Evolutionary conservation across 53 echinoderm and acorn worm species (phyloP).

Genomic region (Paracentrotus lividus): DNA sequence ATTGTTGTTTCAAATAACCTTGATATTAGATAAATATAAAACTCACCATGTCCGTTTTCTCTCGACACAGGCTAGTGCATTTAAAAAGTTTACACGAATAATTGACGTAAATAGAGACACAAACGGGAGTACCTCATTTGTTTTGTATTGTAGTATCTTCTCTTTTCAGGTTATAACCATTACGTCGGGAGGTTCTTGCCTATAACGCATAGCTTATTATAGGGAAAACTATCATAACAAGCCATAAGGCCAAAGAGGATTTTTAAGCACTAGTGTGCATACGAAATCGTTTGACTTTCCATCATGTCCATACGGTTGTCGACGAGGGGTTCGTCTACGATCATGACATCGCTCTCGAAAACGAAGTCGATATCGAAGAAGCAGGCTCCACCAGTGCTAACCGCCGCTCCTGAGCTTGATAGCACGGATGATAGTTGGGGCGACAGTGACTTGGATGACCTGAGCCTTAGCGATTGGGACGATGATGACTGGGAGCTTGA

Average conservation of each 20-base stretch:
- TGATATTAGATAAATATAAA: not conserved
- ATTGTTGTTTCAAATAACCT: not conserved
- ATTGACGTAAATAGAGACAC: no score
- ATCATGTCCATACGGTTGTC: not conserved
- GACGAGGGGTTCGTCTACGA: not conserved
- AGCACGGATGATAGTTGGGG: slow-evolving; percentile 37
- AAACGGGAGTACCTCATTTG: no score
- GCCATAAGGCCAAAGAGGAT: not conserved
- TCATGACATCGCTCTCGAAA: slow-evolving; percentile 40
- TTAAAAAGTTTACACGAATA: not conserved
- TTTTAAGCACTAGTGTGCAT: not conserved
- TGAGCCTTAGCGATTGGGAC: not conserved
- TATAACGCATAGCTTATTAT: no score
- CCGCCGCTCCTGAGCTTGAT: not conserved
- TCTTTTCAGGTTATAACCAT: no score
- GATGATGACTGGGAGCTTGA: not conserved
- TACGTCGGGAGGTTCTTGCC: no score
- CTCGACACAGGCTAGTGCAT: not conserved
- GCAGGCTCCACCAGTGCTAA: not conserved
- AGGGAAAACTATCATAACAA: no score
- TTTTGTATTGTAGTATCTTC: no score
- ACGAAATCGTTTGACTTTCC: not conserved
- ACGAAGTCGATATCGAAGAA: slow-evolving; percentile 13
- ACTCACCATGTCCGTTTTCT: not conserved
- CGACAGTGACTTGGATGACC: slow-evolving; percentile 2